Evolutionary conservation across 2,797 vertebrate species (phyloP).

Genomic region (Rhinogobio ventralis): DNA sequence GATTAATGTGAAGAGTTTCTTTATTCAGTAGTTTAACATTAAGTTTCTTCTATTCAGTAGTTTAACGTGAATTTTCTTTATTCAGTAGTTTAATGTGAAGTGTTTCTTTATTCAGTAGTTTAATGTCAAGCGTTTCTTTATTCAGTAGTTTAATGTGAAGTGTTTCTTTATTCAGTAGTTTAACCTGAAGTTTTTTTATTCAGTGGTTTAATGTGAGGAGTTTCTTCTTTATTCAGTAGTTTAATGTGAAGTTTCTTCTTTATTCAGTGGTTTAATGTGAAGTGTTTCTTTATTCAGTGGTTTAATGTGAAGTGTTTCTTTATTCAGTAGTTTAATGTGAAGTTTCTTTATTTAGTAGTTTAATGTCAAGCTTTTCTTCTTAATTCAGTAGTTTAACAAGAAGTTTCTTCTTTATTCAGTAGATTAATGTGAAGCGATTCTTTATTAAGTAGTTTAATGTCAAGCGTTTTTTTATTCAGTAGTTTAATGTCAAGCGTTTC

Average conservation of each 20-base stretch:
- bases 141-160: too few relatives aligned
- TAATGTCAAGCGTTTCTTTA: too few relatives aligned
- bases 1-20: too few relatives aligned
- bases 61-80: too few relatives aligned
- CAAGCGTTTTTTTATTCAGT: not conserved
- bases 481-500: not conserved
- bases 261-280: not conserved
- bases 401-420: not conserved
- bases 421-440: not conserved
- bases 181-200: too few relatives aligned
- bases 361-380: not conserved
- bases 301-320: not conserved
- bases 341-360: not conserved
- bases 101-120: too few relatives aligned
- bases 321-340: not conserved
- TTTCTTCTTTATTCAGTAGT: not conserved
- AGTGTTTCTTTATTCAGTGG: not conserved
- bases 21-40: too few relatives aligned
- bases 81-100: too few relatives aligned
- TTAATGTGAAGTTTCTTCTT: not conserved
- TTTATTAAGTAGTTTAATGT: not conserved
- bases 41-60: too few relatives aligned
- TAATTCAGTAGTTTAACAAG: not conserved
- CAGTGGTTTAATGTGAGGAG: too few relatives aligned
- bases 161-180: too few relatives aligned